phyloP scores from a whole-genome alignment of 1,140 invertebrate species.

The silkworm (Bombyx mori) region DNA sequence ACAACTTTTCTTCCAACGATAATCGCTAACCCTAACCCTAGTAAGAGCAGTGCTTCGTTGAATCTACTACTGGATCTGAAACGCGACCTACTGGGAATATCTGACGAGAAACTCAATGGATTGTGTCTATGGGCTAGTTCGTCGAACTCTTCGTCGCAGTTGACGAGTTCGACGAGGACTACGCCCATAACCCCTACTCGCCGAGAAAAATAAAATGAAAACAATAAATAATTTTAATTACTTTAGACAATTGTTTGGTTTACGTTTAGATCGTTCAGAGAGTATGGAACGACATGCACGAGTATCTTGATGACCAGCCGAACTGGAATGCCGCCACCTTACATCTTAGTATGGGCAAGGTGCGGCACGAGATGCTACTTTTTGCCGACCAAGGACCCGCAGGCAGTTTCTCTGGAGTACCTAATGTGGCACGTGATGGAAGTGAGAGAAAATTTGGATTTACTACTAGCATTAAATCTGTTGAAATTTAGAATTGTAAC shows the following conservation, averaged over 20 bases:
- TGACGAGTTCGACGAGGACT: no score
- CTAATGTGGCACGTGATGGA: slow-evolving; percentile 36
- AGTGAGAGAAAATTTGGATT: slow-evolving; percentile 21
- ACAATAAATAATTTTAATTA: not conserved
- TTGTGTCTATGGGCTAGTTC: no score
- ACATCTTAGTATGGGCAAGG: slow-evolving; percentile 26
- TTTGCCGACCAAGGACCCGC: slow-evolving; percentile 45
- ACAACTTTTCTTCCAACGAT: no score
- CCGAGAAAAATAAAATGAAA: not conserved
- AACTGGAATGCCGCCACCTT: slow-evolving; percentile 43
- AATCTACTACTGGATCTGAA: no score
- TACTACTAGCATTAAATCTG: no score
- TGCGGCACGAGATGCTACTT: slow-evolving; percentile 37
- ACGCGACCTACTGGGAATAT: no score
- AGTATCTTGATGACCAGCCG: slow-evolving; percentile 46
- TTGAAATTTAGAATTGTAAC: no score
- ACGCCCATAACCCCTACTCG: no score
- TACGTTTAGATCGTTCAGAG: slow-evolving; percentile 33
- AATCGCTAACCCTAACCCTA: no score
- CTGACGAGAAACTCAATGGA: no score
- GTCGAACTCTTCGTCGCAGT: no score
- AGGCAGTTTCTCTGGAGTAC: slow-evolving; percentile 41
- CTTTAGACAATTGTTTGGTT: not conserved
- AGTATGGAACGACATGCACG: slow-evolving; percentile 44
- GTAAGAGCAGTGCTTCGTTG: no score